Percentiles rank a stretch among this genome's conserved stretches.
Evolutionary conservation across 2,888 invertebrate genomes (phyloP).

Genomic region (Hirudinaria manillensis): DNA sequence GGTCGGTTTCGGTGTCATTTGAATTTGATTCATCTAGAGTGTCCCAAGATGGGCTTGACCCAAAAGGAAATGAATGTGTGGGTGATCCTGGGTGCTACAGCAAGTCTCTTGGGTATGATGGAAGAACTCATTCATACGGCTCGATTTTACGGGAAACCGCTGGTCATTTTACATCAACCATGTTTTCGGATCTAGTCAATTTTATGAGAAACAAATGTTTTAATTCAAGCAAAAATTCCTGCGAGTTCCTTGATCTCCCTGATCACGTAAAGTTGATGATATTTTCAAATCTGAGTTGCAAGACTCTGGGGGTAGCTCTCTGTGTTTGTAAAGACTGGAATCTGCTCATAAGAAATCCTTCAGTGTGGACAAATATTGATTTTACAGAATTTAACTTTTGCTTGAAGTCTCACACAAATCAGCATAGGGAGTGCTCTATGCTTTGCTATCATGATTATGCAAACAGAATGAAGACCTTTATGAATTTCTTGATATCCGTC

Average conservation of each 20-base stretch:
- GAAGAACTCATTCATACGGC: not conserved
- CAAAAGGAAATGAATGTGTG: not conserved
- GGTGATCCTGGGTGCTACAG: conserved; percentile 11
- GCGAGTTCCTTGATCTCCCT: conserved; percentile 48
- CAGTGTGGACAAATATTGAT: conserved; percentile 48
- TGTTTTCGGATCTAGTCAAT: conserved; percentile 21
- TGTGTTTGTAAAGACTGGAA: conserved; percentile 48
- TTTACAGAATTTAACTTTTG: conserved; percentile 47
- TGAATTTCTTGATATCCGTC: conserved; percentile 31
- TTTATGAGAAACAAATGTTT: conserved; percentile 19
- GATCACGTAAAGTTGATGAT: conserved; percentile 48
- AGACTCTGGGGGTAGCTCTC: conserved; percentile 45
- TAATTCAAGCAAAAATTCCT: conserved; percentile 30
- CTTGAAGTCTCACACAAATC: conserved; percentile 40
- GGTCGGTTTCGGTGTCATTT: conserved; percentile 20
- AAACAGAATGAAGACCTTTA: not conserved
- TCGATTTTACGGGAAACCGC: not conserved
- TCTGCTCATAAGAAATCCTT: conserved; percentile 43
- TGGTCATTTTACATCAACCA: conserved; percentile 3
- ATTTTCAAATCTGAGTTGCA: conserved; percentile 47
- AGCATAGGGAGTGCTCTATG: not conserved
- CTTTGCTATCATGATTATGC: not conserved
- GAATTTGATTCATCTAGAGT: not conserved
- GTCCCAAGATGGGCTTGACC: not conserved
- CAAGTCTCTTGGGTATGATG: conserved; percentile 1